Evolutionary conservation across 2,888 invertebrate genomes (phyloP).

Genomic region (Ormyrus labotus): DNA sequence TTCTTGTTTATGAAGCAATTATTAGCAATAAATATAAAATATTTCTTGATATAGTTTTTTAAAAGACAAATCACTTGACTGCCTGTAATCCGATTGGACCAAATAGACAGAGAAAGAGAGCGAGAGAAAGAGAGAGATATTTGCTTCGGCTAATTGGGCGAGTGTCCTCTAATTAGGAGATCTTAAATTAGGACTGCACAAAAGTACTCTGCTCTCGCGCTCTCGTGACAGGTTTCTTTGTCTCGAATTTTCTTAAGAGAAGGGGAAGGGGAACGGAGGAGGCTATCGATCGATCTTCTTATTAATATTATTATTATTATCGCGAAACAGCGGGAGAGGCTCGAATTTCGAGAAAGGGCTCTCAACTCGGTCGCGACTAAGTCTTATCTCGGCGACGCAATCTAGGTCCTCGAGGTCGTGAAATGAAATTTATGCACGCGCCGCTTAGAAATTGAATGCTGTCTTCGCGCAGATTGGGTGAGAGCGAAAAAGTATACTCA

Average conservation of each 20-base stretch:
- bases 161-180: constrained; percentile 41
- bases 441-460: too few species aligned
- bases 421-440: too few species aligned
- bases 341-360: constrained; percentile 40
- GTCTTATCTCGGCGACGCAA: constrained; percentile 29
- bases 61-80: neutral
- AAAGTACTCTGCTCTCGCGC: neutral
- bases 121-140: too few species aligned
- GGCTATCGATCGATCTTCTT: neutral
- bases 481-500: neutral
- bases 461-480: too few species aligned
- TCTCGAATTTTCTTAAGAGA: neutral
- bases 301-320: constrained; percentile 2
- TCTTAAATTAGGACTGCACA: constrained; percentile 33
- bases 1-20: neutral
- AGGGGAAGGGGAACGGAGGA: neutral
- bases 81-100: neutral
- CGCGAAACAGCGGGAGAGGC: neutral
- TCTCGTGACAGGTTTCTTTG: constrained; percentile 34
- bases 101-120: too few species aligned
- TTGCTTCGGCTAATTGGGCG: constrained; percentile 36
- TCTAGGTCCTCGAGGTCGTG: constrained; percentile 32
- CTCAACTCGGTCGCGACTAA: constrained; percentile 35
- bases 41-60: neutral
- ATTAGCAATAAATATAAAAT: neutral